Conservation (phyloP, 2,797 vertebrate genomes). For the Ficedula albicollis region DNA sequence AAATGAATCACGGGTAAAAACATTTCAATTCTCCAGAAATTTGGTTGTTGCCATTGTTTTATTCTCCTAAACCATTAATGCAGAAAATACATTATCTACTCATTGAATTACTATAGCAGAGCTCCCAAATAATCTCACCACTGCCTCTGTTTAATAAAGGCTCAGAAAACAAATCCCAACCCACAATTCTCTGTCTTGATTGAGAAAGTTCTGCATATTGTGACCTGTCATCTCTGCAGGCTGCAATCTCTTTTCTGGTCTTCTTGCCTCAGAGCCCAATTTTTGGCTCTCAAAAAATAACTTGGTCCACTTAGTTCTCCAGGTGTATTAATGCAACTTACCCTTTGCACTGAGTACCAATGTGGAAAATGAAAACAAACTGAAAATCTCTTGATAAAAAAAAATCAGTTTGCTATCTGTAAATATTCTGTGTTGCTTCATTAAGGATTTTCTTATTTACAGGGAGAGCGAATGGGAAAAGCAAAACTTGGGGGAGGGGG, state of each 20-base stretch:
- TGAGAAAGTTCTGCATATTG: neutral
- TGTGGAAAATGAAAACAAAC: neutral
- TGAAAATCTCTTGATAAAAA: neutral
- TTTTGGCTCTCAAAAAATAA: neutral
- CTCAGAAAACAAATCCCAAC: neutral
- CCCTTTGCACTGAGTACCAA: neutral
- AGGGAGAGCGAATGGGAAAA: neutral
- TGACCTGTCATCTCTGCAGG: neutral
- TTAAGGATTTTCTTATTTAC: neutral
- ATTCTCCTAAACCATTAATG: neutral
- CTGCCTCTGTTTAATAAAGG: neutral
- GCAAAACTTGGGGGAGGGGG: fast-evolving
- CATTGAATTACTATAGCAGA: neutral
- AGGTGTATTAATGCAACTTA: neutral
- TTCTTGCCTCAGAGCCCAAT: neutral
- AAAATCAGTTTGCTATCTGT: neutral
- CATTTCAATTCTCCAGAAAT: neutral
- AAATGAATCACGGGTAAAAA: neutral
- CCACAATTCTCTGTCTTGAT: neutral
- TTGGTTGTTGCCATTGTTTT: neutral
- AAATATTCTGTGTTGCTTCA: neutral
- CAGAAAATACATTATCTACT: neutral
- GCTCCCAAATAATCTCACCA: neutral
- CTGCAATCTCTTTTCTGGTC: neutral
- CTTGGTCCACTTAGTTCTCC: neutral